Evolutionary conservation across 1,140 invertebrate genomes (phyloP), one percentile per base, ranked within the genome.

Genomic region (Pygmarrhopalites habei): DNA sequence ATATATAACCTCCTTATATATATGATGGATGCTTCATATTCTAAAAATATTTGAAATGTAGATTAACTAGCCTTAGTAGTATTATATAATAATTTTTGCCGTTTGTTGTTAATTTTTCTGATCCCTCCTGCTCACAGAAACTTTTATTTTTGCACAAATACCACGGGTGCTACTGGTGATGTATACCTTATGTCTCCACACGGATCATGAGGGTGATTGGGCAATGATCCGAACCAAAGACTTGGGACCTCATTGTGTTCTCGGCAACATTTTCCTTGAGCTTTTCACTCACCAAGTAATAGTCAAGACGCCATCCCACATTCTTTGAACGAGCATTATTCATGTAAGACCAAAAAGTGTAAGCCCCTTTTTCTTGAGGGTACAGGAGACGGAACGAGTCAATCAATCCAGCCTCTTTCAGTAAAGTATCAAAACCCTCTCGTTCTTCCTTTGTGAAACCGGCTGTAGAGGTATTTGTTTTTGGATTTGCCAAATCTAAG

Each of bases 291-390:
- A 95, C 75, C 19, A 98, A 81, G 75, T 92, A 96, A 75, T 98
- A 98, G 78, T 98, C 95, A 65, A 98, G 77, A 74, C 95, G 82
- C 91, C 95, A 98, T 75, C 96, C 96, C 72, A 95, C 83, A 80
- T 99, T 96, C 72, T 89, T 94, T 2, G 81, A 78, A 62, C 95
- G 80, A 23, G 88, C 79, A 74, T 93, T 93, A 46, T 76, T 79
- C 80, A 95, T 87, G 74, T 94, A 94, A 2, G 88, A 85, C 95
- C 95, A 99, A 75, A 92, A 99, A 0, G 94, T 95, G 73, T 96
- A 99, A 12, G 86, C 87, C 2, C 80, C 86, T 15, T 79, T 85
- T 71, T 83, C 79, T 10, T 96, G 85, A 0, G 95, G 95, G 79
- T 98, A 89, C 1, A 97, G 79, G 65, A 86, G 78, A 43, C 96